Evolutionary conservation across 2,113 vertebrate genomes (phyloP).

Genomic region (Trochalopteron elliotii): DNA sequence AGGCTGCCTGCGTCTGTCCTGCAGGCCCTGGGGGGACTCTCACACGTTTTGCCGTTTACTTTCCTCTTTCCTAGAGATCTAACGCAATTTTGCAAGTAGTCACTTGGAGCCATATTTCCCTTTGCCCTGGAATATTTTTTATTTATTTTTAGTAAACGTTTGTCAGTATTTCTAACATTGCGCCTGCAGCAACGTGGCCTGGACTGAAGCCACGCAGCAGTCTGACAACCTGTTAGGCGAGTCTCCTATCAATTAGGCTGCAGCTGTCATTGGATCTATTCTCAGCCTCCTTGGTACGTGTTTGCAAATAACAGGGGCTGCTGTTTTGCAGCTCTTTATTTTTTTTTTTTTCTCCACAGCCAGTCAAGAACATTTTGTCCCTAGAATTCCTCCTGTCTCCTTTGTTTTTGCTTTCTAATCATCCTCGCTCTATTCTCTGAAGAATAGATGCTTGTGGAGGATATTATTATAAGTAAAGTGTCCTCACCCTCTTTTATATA

Average conservation of each 20-base stretch:
- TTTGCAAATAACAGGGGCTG: conserved; percentile 63
- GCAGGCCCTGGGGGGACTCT: conserved; percentile 22
- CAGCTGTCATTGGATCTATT: conserved; percentile 68
- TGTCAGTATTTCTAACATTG: conserved; percentile 65
- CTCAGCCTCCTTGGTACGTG: conserved; percentile 62
- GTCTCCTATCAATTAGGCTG: conserved; percentile 71
- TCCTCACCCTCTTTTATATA: not conserved
- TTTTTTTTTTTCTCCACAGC: not conserved
- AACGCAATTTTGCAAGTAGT: conserved; percentile 21
- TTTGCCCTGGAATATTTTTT: conserved; percentile 50
- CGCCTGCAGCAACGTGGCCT: conserved; percentile 51
- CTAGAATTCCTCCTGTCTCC: conserved; percentile 1
- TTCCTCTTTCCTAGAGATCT: conserved; percentile 58
- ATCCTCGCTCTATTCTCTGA: not conserved
- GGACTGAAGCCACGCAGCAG: conserved; percentile 58
- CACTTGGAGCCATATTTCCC: conserved; percentile 41
- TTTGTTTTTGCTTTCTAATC: conserved; percentile 41
- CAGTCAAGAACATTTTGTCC: conserved; percentile 48
- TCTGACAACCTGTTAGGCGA: conserved; percentile 69
- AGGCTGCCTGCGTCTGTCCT: conserved; percentile 11
- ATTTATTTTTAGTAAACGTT: conserved; percentile 63
- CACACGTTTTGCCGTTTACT: not conserved
- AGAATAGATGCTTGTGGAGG: not conserved
- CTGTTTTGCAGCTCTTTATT: conserved; percentile 26
- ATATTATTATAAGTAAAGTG: not conserved